Evolutionary conservation across 1,140 invertebrate genomes (phyloP).

Genomic region (Wiebesia pumilae): DNA sequence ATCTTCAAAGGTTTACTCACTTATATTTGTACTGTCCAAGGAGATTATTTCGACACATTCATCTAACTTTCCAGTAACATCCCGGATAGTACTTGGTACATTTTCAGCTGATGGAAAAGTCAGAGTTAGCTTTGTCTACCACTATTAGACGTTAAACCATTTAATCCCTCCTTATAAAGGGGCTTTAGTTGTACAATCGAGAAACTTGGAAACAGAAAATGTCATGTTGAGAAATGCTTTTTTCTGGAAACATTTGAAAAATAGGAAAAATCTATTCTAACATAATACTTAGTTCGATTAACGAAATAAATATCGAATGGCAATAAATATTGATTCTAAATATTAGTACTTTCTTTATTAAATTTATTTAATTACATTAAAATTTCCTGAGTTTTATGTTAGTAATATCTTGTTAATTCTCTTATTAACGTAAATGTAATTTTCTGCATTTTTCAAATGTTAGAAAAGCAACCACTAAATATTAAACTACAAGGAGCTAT

Average conservation of each 20-base stretch:
- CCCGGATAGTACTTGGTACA: not conserved
- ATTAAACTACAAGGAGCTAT: too few species aligned
- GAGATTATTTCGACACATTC: constrained; percentile 19
- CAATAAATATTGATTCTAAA: too few species aligned
- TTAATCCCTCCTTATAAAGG: constrained; percentile 32
- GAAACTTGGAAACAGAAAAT: constrained; percentile 9
- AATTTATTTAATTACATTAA: too few species aligned
- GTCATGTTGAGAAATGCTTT: not conserved
- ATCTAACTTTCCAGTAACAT: not conserved
- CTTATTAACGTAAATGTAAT: too few species aligned
- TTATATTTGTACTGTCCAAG: not conserved
- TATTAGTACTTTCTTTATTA: too few species aligned
- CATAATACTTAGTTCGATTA: not conserved
- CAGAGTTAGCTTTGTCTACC: constrained; percentile 3
- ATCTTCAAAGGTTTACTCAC: not conserved
- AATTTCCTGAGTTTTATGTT: too few species aligned
- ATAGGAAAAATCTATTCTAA: not conserved
- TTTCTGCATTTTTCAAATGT: too few species aligned
- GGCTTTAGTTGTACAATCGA: not conserved
- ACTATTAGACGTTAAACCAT: not conserved
- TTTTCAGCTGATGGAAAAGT: constrained; percentile 41
- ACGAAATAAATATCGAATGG: not conserved
- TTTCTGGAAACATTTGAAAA: not conserved
- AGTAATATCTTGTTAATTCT: too few species aligned
- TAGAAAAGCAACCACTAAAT: too few species aligned